phyloP scores from a whole-genome alignment of 2,113 vertebrate species.

The Rallus limicola region DNA sequence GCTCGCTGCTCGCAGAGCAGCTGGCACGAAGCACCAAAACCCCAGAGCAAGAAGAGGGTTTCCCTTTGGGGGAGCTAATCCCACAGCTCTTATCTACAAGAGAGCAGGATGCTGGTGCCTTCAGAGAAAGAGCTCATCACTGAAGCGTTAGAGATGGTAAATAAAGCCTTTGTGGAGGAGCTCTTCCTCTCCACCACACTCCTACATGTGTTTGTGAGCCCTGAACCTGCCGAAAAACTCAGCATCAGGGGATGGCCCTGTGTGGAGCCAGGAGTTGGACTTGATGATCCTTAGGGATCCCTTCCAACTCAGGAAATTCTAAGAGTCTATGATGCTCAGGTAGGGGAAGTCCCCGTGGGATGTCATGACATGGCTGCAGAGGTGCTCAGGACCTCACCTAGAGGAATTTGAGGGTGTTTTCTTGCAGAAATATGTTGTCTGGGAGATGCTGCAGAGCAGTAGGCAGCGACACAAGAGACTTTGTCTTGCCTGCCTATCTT shows the following conservation, averaged over 20 bases:
- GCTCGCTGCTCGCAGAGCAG: background rate
- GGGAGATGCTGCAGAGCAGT: background rate
- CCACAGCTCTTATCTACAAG: background rate
- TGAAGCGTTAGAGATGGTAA: background rate
- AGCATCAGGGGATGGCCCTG: accelerated
- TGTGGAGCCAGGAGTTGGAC: no score
- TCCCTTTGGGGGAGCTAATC: background rate
- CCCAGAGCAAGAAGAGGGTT: background rate
- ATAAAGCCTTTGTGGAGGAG: background rate
- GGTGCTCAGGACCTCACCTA: background rate
- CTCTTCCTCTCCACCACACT: accelerated
- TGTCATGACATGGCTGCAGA: background rate
- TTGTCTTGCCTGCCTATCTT: background rate
- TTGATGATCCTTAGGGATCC: no score
- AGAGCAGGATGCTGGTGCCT: background rate
- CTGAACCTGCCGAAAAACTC: background rate
- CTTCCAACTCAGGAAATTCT: no score
- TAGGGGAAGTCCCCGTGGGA: accelerated
- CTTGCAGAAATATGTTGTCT: background rate
- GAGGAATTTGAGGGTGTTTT: background rate
- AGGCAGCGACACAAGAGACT: accelerated
- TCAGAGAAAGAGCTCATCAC: background rate
- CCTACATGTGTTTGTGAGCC: accelerated
- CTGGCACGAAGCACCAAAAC: background rate
- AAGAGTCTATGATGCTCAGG: background rate